Evolutionary conservation across 2,888 invertebrate species (phyloP).

Genomic region (Lasioglossum vierecki): DNA sequence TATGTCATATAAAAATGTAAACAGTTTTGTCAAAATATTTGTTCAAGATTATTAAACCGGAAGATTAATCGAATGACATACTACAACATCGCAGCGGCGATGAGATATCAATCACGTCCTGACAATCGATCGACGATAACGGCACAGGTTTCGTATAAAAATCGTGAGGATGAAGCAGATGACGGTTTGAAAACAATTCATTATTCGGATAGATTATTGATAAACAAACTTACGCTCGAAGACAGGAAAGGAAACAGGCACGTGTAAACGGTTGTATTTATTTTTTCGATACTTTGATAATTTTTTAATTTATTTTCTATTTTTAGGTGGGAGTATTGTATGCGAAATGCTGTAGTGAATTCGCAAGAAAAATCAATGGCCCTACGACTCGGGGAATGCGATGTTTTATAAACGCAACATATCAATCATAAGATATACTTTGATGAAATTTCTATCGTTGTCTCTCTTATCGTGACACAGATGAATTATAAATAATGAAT

Average conservation of each 20-base stretch:
- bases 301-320: slow-evolving; percentile 1
- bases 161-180: slow-evolving; percentile 53
- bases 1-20: neutral
- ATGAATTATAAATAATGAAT: neutral
- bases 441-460: neutral
- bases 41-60: slow-evolving; percentile 71
- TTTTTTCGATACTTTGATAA: too few species aligned
- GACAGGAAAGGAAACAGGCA: slow-evolving; percentile 80
- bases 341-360: slow-evolving; percentile 63
- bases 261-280: neutral
- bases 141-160: slow-evolving; percentile 73
- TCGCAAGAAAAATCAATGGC: slow-evolving; percentile 61
- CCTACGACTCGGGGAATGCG: slow-evolving; percentile 66
- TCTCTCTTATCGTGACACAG: neutral
- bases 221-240: slow-evolving; percentile 77
- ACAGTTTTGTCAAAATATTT: slow-evolving; percentile 2
- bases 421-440: neutral
- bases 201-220: slow-evolving; percentile 61
- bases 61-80: slow-evolving; percentile 70
- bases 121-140: slow-evolving; percentile 61
- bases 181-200: slow-evolving; percentile 60
- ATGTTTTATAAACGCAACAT: neutral
- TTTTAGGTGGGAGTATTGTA: slow-evolving; percentile 76
- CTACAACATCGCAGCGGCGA: slow-evolving; percentile 77
- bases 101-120: slow-evolving; percentile 67